Conservation (phyloP, 2,113 vertebrate genomes). For the Dasyurus viverrinus region DNA sequence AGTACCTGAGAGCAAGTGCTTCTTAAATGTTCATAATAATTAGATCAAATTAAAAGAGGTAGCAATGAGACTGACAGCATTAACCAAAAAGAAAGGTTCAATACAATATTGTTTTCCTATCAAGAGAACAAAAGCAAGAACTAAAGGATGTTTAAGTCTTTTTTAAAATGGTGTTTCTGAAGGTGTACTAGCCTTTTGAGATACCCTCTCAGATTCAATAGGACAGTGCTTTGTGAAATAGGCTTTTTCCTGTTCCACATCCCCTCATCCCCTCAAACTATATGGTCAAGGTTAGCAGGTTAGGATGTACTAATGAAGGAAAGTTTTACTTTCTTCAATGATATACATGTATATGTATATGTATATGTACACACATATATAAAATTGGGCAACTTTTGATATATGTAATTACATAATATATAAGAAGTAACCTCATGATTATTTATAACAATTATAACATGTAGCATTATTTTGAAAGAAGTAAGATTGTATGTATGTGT, state of each 20-base stretch:
- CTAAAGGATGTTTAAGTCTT: slow-evolving; percentile 63
- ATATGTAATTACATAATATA: no score
- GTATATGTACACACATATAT: no score
- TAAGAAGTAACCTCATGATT: no score
- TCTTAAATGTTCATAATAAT: no score
- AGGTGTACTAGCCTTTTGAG: neutral
- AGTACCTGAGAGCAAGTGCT: no score
- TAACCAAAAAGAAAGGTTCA: slow-evolving; percentile 49
- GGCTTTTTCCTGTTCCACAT: neutral
- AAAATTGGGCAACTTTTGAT: no score
- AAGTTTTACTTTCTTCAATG: no score
- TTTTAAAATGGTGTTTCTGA: slow-evolving; percentile 60
- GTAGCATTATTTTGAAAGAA: slow-evolving; percentile 25
- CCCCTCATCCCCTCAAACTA: no score
- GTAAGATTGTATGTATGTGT: neutral
- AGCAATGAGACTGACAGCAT: slow-evolving; percentile 58
- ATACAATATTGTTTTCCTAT: neutral
- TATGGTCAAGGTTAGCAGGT: no score
- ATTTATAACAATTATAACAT: neutral
- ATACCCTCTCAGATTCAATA: neutral
- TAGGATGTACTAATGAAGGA: no score
- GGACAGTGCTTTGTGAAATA: neutral
- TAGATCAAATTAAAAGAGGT: neutral
- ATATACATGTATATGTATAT: no score
- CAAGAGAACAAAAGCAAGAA: slow-evolving; percentile 56